Evolutionary conservation across 2,888 invertebrate genomes (phyloP), one percentile per base, ranked within the genome.

Genomic region (Epistrophe eligans): DNA sequence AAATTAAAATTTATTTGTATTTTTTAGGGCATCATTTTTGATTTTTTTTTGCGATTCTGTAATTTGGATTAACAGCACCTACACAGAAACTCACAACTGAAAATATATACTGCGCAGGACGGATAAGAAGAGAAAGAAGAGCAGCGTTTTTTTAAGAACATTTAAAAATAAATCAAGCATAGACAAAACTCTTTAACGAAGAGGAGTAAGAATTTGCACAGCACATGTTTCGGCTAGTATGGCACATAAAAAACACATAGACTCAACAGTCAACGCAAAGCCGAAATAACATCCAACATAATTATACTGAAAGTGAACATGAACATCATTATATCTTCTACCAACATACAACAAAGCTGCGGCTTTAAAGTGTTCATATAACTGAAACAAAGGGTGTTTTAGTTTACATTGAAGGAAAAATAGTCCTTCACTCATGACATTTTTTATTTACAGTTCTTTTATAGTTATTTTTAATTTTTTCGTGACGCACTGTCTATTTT

Each of bases 121-220:
- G 17, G n/a, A 58, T 17, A 32, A 15, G 43, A 50, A 52, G 60
- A 19, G 35, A 17, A 71, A 71, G 24, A 57, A 15, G 66, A 38
- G 40, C 24, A 35, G 28, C 9, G 9, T 15, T 55, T 55, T 1
- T 28, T 55, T 55, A 50, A 50, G 10, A 50, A 50, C 19, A 58
- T 45, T 35, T 7, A 43, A 48, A 45, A 66, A 57, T 24, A 77
- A 60, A 77, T 58, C 60, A 77, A 48, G 58, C 45, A 38, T 66
- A n/a, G 67, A 35, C 4, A 67, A 67, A 48, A 35, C 38, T 77
- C 50, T 58, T 70, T 50, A 50, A 13, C 58, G 15, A 28, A 43
- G 52, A 52, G 40, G 48, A n/a, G 35, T 15, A 74, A 8, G 13
- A 60, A 55, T 32, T 73, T 76, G 43, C 55, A 55, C 17, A 58